Evolutionary conservation across 2,797 vertebrate genomes (phyloP), one percentile per base, ranked within the genome.

Genomic region (Nannoperca australis): DNA sequence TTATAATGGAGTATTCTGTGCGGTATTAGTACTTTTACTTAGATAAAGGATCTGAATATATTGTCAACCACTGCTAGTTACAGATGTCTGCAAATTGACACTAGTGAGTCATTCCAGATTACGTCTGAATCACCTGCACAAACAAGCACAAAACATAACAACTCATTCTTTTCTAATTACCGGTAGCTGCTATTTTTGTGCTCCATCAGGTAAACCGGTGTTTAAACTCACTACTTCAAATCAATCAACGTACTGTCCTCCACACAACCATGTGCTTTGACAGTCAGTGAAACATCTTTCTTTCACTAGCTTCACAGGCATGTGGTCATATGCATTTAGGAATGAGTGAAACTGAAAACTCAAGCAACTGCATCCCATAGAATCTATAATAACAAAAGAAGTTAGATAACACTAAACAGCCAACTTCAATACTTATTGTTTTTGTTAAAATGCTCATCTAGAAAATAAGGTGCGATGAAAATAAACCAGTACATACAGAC

Each of bases 401-500:
- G 1, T 20, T 20, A 60, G 12, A 27, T 5, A 50, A 50, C 32
- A 50, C 20, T 13, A 13, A 45, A 24, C 45, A 60, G 42, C 5
- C 17, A 7, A 51, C 42, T 17, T 61, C 18, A 20, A 15, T 1
- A 51, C 34, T 15, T 17, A 15, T 44, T 42, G 1, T 40, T 40
- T 17, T 7, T 17, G 18, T 9, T 30, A n/a, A 64, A 49, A 64
- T 49, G 34, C 24, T 63, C 9, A 6, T 7, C 1, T 15, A 49
- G 32, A 38, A 38, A 67, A 60, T 51, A 32, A 50, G 10, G 10
- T 11, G 36, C 34, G 27, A 56, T 50, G 45, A 50, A 42, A 34
- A 60, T 51, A 34, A 59, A 42, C 12, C 53, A 58, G 22, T 44
- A 60, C 36, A 20, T 67, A 75, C 36, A 22, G 53, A 58, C 1